Evolutionary conservation across 1,140 invertebrate genomes (phyloP).

Genomic region (Nasonia vitripennis): DNA sequence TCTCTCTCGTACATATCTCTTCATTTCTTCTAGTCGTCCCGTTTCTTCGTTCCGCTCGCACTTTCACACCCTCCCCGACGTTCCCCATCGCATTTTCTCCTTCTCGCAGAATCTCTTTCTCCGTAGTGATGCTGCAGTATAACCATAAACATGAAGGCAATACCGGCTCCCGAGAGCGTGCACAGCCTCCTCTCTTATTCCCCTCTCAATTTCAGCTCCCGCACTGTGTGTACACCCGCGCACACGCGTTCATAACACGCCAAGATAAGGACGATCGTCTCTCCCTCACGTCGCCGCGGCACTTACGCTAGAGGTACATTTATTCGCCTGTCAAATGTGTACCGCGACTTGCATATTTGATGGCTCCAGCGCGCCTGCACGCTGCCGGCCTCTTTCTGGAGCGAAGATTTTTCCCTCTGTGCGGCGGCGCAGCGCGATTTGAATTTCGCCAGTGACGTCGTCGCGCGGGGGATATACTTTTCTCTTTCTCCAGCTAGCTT

Average conservation of each 20-base stretch:
- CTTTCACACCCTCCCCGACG: constrained; percentile 23
- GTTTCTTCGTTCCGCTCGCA: background rate
- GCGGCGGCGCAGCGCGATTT: background rate
- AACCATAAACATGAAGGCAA: constrained; percentile 31
- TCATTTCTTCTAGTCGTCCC: background rate
- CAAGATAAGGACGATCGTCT: constrained; percentile 11
- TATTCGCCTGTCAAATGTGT: constrained; percentile 52
- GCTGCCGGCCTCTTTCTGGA: background rate
- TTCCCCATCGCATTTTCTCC: constrained; percentile 5
- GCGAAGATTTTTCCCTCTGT: background rate
- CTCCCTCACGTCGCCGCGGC: constrained; percentile 1
- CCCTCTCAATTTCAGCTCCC: background rate
- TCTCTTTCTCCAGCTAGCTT: background rate
- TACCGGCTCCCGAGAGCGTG: background rate
- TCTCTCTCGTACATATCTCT: constrained; percentile 3
- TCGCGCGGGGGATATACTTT: background rate
- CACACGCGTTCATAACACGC: background rate
- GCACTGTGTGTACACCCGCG: background rate
- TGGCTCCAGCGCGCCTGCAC: background rate
- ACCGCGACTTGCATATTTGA: constrained; percentile 29
- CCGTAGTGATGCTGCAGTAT: background rate
- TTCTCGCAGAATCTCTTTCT: background rate
- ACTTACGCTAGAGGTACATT: constrained; percentile 34
- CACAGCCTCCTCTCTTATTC: background rate
- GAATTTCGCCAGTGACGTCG: constrained; percentile 27